Evolutionary conservation across 2,888 invertebrate species (phyloP).

Genomic region (Corbicula japonica): DNA sequence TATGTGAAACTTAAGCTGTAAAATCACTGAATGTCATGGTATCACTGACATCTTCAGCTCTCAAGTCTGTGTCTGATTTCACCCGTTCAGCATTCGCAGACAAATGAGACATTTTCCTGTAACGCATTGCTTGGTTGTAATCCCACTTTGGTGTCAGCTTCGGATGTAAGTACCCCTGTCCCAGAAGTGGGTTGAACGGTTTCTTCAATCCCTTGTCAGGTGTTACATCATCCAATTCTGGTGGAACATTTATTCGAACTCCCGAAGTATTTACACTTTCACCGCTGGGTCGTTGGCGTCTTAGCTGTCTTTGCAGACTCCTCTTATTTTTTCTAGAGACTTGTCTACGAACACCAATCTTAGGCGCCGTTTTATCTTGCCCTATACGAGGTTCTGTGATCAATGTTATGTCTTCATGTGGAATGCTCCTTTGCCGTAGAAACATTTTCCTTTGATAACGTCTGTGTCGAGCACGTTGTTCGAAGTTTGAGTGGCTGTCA

Average conservation of each 20-base stretch:
- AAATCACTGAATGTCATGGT: slow-evolving; percentile 18
- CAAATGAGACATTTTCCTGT: slow-evolving; percentile 17
- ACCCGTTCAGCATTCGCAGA: background rate
- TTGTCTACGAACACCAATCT: slow-evolving; percentile 5
- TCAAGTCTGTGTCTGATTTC: slow-evolving; percentile 9
- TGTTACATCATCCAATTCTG: too few relatives aligned
- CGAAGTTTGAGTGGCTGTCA: background rate
- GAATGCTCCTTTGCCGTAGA: slow-evolving; percentile 6
- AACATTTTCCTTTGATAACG: slow-evolving; percentile 6
- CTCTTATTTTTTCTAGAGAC: slow-evolving; percentile 20
- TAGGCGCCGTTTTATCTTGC: background rate
- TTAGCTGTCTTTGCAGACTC: slow-evolving; percentile 2
- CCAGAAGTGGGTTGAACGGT: slow-evolving; percentile 26
- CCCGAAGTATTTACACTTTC: background rate
- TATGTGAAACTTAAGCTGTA: slow-evolving; percentile 10
- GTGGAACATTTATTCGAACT: too few relatives aligned
- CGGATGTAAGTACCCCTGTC: slow-evolving; percentile 8
- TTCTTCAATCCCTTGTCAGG: slow-evolving; percentile 13
- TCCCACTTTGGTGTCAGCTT: slow-evolving; percentile 21
- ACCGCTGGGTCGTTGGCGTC: slow-evolving; percentile 8
- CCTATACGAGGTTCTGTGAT: background rate
- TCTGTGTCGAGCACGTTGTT: background rate
- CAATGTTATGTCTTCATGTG: slow-evolving; percentile 10
- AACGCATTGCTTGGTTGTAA: slow-evolving; percentile 19
- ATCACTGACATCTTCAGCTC: slow-evolving; percentile 13